Base-by-base conservation (phyloP, 2,797 vertebrate species). In the Anguilla obscura region DNA sequence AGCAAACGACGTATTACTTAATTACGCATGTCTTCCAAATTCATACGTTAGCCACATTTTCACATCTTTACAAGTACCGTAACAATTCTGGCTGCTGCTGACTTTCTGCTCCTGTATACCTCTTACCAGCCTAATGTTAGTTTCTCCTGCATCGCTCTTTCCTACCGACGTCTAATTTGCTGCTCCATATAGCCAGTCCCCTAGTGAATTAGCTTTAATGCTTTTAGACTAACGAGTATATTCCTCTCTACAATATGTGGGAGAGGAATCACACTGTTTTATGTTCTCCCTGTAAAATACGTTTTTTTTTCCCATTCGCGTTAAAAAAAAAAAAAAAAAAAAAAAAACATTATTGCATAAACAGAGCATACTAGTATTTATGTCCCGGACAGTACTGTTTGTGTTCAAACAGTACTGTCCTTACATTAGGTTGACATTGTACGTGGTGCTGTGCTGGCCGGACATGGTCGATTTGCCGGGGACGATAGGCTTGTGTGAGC, bases 171-270 rank as follows among this genome's bases (percentile, higher is more conserved):
- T 33, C 33, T 10, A 30, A 71, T 71, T 71, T 71, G 69, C 69
- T 74, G 27, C 69, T 74, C 69, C 69, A 36, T 74, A 74, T 74
- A 74, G 30, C 69, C 27, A 74, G 69, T 74, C 3, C 69, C 69
- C 69, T 74, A 30, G 27, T 74, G 69, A 74, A 74, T 74, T 74
- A 69, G 24, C 24, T n/a, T 69, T 69, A 74, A 74, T 74, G 69
- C 6, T 30, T n/a, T 54, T 54, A 54, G n/a, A 8, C 48, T 48
- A 27, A n/a, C 21, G 48, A 54, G 24, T 84, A 3, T 84, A n/a
- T n/a, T 30, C 24, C 24, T 30, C n/a, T 24, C 12, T 27, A 30
- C 80, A 52, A 24, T 10, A 24, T 50, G 48, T n/a, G 80, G 45
- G 48, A n/a, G 48, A n/a, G 48, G 48, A 5, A 71, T 71, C 21